phyloP scores from a whole-genome alignment of 2,888 invertebrate species.

The Cryptophagus acutangulus region DNA sequence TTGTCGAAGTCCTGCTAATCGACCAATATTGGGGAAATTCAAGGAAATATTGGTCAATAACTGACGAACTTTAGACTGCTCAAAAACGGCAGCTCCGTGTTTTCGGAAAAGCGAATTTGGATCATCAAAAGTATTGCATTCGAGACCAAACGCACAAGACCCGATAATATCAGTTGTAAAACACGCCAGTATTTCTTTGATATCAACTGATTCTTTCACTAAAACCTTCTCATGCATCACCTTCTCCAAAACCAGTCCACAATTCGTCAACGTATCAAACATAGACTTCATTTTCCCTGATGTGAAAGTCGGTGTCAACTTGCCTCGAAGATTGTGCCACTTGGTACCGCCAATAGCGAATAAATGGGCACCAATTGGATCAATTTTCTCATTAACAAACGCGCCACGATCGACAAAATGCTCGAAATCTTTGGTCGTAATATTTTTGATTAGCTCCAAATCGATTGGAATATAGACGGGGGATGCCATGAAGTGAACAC shows the following conservation, averaged over 20 bases:
- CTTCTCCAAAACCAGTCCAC: conserved; percentile 31
- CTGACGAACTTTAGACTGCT: neutral
- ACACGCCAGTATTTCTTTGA: conserved; percentile 50
- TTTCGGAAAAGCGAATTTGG: conserved; percentile 48
- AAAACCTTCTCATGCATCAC: conserved; percentile 23
- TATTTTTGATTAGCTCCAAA: conserved; percentile 16
- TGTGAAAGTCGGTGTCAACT: conserved; percentile 19
- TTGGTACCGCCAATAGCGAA: conserved; percentile 15
- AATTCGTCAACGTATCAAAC: conserved; percentile 38
- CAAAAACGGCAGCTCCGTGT: conserved; percentile 7
- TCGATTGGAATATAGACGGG: conserved; percentile 25
- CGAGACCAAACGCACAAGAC: conserved; percentile 55
- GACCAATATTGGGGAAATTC: neutral
- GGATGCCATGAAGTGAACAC: conserved; percentile 20
- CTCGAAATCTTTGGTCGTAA: conserved; percentile 18
- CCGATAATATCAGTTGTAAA: conserved; percentile 57
- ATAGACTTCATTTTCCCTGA: conserved; percentile 25
- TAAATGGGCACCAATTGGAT: conserved; percentile 20
- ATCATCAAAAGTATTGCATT: conserved; percentile 53
- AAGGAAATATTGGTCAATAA: neutral
- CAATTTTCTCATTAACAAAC: conserved; percentile 16
- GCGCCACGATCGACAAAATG: conserved; percentile 17
- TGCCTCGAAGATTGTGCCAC: conserved; percentile 18
- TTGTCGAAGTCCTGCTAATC: neutral
- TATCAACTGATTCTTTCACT: conserved; percentile 26